Evolutionary conservation across 2,113 vertebrate genomes (phyloP), one percentile per base, ranked within the genome.

Genomic region (Tringa solitaria): DNA sequence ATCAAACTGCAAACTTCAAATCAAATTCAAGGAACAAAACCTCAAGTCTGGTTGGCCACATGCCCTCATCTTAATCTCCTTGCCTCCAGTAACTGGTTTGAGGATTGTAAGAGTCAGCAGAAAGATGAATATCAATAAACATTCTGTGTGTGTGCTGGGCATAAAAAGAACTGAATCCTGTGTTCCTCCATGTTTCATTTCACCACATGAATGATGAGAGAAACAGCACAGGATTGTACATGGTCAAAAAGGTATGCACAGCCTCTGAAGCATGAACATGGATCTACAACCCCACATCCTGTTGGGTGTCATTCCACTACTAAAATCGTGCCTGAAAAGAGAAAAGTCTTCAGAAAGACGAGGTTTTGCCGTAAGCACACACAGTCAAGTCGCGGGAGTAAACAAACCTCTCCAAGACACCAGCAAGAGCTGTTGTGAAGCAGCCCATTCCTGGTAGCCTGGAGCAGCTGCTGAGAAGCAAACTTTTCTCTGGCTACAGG

Each of bases 271-370:
- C 8, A 2, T 28, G 77, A 93, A 63, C 28, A 16, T 20, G 0
- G 54, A 84, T 54, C 87, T 63, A 89, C 67, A 91, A 94, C 89
- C 95, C 76, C 84, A 95, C 77, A 95, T 95, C 87, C 95, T 91
- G 87, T 43, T 91, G 41, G 28, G 61, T 85, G 84, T 41, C 81
- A 91, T 63, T 89, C 77, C 32, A 22, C 77, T 85, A 89, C 77
- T 87, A 92, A 95, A 95, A 94, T 45, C 59, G 54, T 93, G 84
- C 81, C 87, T 78, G 27, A 84, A 91, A 91, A 90, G 72, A 93
- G 57, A n/a, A 89, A 75, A 91, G 37, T 65, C 81, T 92, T 72
- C 87, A 95, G 77, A 95, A 95, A 69, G n/a, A 93, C 8, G 54
- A 93, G 57, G 87, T 73, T 92, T 87, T 85, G 48, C 69, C 77